Evolutionary conservation across 2,888 invertebrate species (phyloP).

Genomic region (Aphelenchoides bicaudatus): DNA sequence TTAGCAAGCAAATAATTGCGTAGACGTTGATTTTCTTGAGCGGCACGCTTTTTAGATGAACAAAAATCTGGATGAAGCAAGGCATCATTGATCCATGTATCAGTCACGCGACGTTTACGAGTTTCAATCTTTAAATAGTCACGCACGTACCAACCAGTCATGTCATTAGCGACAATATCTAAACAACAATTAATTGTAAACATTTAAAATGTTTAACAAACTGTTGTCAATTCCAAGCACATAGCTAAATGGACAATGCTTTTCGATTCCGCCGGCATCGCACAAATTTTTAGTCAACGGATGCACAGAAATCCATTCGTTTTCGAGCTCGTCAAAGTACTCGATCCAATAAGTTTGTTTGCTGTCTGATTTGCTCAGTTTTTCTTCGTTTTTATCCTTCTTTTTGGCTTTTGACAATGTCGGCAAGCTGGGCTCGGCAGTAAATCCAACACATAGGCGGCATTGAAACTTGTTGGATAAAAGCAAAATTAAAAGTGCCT

Average conservation of each 20-base stretch:
- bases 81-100: constrained; percentile 12
- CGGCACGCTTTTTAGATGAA: constrained; percentile 15
- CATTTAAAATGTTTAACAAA: not conserved
- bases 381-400: not conserved
- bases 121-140: constrained; percentile 19
- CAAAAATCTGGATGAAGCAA: not conserved
- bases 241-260: constrained; percentile 22
- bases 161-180: constrained; percentile 27
- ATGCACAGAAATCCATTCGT: constrained; percentile 30
- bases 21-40: constrained; percentile 24
- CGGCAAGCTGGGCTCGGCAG: not conserved
- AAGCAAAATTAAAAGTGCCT: not conserved
- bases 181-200: constrained; percentile 13
- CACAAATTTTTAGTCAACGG: constrained; percentile 9
- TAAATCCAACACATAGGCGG: constrained; percentile 9
- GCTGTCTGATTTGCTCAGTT: not conserved
- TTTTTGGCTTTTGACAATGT: not conserved
- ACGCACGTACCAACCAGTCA: constrained; percentile 24
- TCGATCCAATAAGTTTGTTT: constrained; percentile 45
- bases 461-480: not conserved
- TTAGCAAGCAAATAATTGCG: constrained; percentile 70
- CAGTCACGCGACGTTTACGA: constrained; percentile 22
- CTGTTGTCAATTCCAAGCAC: constrained; percentile 30
- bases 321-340: constrained; percentile 34
- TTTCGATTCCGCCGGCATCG: constrained; percentile 18